Evolutionary conservation across 2,113 vertebrate species (phyloP).

Genomic region (Ailuropoda melanoleuca): DNA sequence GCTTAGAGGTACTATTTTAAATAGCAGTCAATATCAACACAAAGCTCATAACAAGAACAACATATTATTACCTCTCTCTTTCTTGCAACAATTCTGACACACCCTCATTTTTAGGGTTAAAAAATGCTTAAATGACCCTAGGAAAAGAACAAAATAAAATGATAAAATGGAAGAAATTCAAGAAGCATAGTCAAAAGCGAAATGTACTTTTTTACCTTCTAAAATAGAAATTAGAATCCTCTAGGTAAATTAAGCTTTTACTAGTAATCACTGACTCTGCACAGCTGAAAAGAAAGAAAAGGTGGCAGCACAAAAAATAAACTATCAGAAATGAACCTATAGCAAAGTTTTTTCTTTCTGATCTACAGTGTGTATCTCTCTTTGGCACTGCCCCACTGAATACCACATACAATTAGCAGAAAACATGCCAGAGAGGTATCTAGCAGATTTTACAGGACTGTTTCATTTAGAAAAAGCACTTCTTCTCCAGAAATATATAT

Average conservation of each 20-base stretch:
- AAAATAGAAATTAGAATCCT: constrained; percentile 49
- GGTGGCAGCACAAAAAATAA: neutral
- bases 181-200: constrained; percentile 27
- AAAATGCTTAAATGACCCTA: constrained; percentile 45
- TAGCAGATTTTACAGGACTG: neutral
- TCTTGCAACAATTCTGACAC: constrained; percentile 59
- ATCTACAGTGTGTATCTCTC: neutral
- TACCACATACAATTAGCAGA: neutral
- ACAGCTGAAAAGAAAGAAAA: neutral
- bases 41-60: constrained; percentile 30
- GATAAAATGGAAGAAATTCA: constrained; percentile 61
- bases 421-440: neutral
- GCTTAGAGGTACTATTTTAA: constrained; percentile 33
- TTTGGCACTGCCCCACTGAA: constrained; percentile 16
- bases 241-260: constrained; percentile 42
- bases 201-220: constrained; percentile 59
- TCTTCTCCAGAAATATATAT: constrained; percentile 22
- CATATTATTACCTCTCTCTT: constrained; percentile 61
- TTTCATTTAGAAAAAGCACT: neutral
- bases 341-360: constrained; percentile 9
- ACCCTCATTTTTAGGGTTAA: constrained; percentile 34
- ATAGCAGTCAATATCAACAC: constrained; percentile 45
- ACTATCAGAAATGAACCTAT: constrained; percentile 22
- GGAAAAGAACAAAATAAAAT: constrained; percentile 48
- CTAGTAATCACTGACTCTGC: neutral